Evolutionary conservation across 2,888 invertebrate species (phyloP).

Genomic region (Yponomeuta sedellus): DNA sequence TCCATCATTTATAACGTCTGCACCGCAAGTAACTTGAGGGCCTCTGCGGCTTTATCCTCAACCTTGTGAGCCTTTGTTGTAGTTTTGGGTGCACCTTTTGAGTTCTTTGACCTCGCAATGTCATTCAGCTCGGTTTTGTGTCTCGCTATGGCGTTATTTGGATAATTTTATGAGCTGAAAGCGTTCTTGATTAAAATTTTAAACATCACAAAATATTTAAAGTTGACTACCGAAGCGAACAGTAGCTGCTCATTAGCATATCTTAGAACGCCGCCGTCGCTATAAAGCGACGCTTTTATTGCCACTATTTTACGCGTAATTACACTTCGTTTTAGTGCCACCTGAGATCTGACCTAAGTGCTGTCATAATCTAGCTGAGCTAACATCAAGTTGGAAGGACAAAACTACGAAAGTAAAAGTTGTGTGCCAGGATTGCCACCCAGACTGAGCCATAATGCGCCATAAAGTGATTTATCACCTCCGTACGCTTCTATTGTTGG

Average conservation of each 20-base stretch:
- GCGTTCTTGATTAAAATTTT: neutral
- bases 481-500: constrained; percentile 23
- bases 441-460: neutral
- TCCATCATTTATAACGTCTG: neutral
- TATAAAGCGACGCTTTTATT: constrained; percentile 25
- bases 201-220: neutral
- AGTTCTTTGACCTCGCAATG: neutral
- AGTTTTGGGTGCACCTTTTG: neutral
- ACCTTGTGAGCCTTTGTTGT: neutral
- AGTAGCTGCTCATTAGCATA: constrained; percentile 15
- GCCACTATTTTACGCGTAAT: constrained; percentile 29
- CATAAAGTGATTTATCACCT: constrained; percentile 34
- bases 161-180: neutral
- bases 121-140: neutral
- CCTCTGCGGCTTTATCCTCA: neutral
- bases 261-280: constrained; percentile 17
- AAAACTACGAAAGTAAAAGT: neutral
- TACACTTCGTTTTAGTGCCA: constrained; percentile 17
- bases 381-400: neutral
- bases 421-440: neutral
- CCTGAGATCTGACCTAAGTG: constrained; percentile 6
- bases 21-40: neutral
- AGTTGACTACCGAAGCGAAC: neutral
- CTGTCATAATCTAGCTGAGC: neutral
- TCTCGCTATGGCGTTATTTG: neutral